phyloP scores from a whole-genome alignment of 2,797 vertebrate genomes.

The Darevskia nairensis region DNA sequence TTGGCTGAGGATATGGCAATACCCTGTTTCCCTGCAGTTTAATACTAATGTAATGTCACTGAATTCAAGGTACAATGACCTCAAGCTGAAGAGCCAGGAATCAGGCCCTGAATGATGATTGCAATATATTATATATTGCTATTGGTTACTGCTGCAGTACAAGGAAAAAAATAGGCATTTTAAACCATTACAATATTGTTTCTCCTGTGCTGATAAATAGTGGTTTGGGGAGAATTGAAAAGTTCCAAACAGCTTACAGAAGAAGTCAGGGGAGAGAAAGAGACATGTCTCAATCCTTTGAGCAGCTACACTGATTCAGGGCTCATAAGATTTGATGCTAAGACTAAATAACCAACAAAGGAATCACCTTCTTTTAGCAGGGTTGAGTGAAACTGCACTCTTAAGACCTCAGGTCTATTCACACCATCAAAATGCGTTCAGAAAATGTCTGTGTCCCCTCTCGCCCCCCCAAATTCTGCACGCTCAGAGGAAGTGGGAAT shows the following conservation, averaged over 20 bases:
- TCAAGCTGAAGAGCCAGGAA: background rate
- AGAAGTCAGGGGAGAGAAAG: background rate
- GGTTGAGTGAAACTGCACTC: background rate
- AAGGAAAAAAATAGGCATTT: slow-evolving; percentile 12
- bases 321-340: background rate
- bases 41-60: slow-evolving; percentile 13
- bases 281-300: background rate
- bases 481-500: background rate
- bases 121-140: background rate
- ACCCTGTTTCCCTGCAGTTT: background rate
- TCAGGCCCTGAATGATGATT: background rate
- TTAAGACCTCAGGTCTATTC: background rate
- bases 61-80: slow-evolving; percentile 7
- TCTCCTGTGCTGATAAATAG: background rate
- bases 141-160: slow-evolving; percentile 1
- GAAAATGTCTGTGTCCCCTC: background rate
- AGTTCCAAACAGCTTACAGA: background rate
- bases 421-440: background rate
- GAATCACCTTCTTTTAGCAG: background rate
- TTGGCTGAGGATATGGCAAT: background rate
- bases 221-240: background rate
- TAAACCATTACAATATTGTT: background rate
- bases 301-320: background rate
- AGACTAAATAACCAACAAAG: background rate
- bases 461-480: too few relatives aligned